These are phyloP conservation scores for Drosophila kohkoa DNA, from an alignment of 1,140 invertebrate species.

Conservation along the genomic window DNA sequence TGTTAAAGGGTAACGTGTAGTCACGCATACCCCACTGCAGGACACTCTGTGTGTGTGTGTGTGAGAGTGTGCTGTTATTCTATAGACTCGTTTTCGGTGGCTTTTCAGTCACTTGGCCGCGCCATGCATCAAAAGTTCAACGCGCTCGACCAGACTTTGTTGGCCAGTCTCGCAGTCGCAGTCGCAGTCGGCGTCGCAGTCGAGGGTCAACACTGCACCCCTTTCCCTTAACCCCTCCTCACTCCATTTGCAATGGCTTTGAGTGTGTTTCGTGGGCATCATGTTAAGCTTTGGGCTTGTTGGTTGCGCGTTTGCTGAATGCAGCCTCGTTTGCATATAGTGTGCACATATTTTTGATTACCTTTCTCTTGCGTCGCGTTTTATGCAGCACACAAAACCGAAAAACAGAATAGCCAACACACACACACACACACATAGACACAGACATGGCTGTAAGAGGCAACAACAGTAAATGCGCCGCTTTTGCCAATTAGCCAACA, in stretches of 20 bases:
- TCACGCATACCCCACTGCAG: background rate
- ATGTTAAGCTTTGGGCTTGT: constrained; percentile 30
- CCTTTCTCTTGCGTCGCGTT: constrained; percentile 53
- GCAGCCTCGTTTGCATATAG: constrained; percentile 49
- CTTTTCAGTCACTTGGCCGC: constrained; percentile 65
- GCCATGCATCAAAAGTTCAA: constrained; percentile 78
- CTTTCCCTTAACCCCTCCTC: background rate
- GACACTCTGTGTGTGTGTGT: background rate
- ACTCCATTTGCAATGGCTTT: background rate
- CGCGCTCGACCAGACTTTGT: constrained; percentile 68
- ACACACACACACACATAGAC: constrained; percentile 24
- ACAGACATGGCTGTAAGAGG: background rate
- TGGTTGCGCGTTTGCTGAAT: constrained; percentile 17
- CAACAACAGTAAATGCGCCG: constrained; percentile 2
- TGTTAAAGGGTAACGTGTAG: background rate
- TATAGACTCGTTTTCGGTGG: constrained; percentile 34
- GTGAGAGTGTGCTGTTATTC: background rate
- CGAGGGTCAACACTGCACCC: too few relatives aligned
- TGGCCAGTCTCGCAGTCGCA: background rate
- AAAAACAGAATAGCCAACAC: constrained; percentile 20
- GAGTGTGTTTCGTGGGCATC: constrained; percentile 7
- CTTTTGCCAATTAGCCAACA: constrained; percentile 54
- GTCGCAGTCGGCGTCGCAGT: background rate
- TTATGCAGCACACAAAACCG: constrained; percentile 61
- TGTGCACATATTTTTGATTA: constrained; percentile 53